A percentile compares a stretch with the other conserved stretches of the same genome.
phyloP scores from a whole-genome alignment of 1,140 invertebrate genomes.

The Eriocheir sinensis region DNA sequence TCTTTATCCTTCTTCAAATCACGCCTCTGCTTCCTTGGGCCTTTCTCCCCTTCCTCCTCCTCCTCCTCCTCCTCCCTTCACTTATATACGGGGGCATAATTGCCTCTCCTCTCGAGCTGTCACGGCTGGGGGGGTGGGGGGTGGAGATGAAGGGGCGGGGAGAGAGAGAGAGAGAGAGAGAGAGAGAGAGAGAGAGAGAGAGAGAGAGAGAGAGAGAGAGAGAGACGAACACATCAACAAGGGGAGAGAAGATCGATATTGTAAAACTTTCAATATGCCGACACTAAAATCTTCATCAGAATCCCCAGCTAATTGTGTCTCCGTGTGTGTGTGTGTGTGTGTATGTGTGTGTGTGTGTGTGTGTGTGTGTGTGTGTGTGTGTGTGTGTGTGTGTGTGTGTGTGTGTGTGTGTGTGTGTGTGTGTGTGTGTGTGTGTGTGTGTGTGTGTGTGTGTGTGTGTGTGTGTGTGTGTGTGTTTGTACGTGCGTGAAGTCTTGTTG shows the following conservation, averaged over 20 bases:
- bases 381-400: no score
- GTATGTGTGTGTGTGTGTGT: not conserved
- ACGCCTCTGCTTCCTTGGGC: not conserved
- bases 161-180: not conserved
- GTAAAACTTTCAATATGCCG: not conserved
- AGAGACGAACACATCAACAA: not conserved
- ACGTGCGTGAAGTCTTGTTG: not conserved
- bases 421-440: conserved; percentile 5
- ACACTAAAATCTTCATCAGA: not conserved
- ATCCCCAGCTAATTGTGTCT: not conserved
- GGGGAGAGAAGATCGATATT: not conserved
- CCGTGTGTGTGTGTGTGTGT: not conserved
- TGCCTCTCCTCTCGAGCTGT: conserved; percentile 10
- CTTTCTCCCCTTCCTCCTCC: conserved; percentile 8
- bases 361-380: no score
- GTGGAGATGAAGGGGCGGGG: not conserved
- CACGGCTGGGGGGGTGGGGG: not conserved
- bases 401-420: not conserved
- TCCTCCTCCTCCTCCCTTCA: not conserved
- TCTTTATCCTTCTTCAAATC: not conserved
- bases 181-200: not conserved
- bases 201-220: no score
- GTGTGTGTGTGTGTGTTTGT: no score
- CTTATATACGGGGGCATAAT: conserved; percentile 5
- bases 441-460: no score